Percentiles rank a stretch among this genome's conserved stretches.
Evolutionary conservation across 2,888 invertebrate species (phyloP).

Genomic region (Dorcus hopei): DNA sequence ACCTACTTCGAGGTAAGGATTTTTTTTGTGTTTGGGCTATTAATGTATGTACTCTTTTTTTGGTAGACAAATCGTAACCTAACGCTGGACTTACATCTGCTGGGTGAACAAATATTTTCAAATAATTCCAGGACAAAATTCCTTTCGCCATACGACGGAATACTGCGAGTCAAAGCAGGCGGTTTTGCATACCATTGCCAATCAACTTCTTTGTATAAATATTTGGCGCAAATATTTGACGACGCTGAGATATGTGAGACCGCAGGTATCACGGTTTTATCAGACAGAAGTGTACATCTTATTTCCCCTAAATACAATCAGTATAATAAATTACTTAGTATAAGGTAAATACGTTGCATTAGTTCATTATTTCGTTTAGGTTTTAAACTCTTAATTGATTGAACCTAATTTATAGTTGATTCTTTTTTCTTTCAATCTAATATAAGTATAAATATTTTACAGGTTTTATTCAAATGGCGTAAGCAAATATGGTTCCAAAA

Average conservation of each 20-base stretch:
- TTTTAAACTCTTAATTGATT: background rate
- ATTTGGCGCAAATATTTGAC: slow-evolving; percentile 45
- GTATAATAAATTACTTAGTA: slow-evolving; percentile 29
- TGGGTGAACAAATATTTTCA: slow-evolving; percentile 12
- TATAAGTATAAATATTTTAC: too few relatives aligned
- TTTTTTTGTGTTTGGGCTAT: background rate
- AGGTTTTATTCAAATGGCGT: too few relatives aligned
- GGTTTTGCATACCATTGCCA: slow-evolving; percentile 56
- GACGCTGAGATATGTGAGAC: slow-evolving; percentile 52
- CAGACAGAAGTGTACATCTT: slow-evolving; percentile 41
- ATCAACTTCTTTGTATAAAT: slow-evolving; percentile 47
- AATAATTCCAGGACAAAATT: slow-evolving; percentile 19
- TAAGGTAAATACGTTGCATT: slow-evolving; percentile 29
- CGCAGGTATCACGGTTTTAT: slow-evolving; percentile 37
- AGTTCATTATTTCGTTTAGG: background rate
- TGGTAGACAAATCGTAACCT: slow-evolving; percentile 10
- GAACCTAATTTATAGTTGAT: background rate
- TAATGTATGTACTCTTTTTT: background rate
- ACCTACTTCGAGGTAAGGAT: background rate
- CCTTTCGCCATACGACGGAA: slow-evolving; percentile 37
- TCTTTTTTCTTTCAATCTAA: too few relatives aligned
- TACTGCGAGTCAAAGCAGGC: slow-evolving; percentile 48
- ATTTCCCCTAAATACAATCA: slow-evolving; percentile 47
- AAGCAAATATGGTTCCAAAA: too few relatives aligned
- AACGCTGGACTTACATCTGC: slow-evolving; percentile 14